These are phyloP conservation scores for Timema cristinae DNA, from an alignment of 2,888 invertebrate species.

Conservation along the genomic window DNA sequence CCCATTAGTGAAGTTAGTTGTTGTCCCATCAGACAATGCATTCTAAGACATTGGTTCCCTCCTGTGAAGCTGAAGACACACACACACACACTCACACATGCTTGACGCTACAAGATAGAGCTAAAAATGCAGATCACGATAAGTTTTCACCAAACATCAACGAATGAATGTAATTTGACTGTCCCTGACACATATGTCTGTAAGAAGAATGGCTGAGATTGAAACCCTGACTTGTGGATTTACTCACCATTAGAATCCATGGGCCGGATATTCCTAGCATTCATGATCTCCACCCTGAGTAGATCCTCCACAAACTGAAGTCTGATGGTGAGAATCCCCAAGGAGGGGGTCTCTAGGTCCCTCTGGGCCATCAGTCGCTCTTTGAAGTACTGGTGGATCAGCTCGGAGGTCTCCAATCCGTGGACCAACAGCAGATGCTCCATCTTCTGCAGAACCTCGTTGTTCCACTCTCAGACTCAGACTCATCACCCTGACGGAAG, in stretches of 20 bases:
- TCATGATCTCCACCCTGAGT: slow-evolving; percentile 80
- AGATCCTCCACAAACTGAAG: slow-evolving; percentile 66
- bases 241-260: slow-evolving; percentile 81
- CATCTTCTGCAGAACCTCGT: slow-evolving; percentile 44
- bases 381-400: slow-evolving; percentile 77
- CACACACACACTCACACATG: too few species aligned
- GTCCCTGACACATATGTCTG: too few species aligned
- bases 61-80: too few species aligned
- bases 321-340: slow-evolving; percentile 75
- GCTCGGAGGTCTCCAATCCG: slow-evolving; percentile 79
- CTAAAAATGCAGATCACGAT: too few species aligned
- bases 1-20: too few species aligned
- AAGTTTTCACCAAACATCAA: too few species aligned
- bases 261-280: slow-evolving; percentile 80
- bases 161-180: too few species aligned
- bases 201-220: too few species aligned
- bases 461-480: slow-evolving; percentile 32
- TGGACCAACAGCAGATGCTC: slow-evolving; percentile 74
- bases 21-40: too few species aligned
- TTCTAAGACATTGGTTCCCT: too few species aligned
- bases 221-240: background rate
- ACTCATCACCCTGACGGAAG: slow-evolving; percentile 66
- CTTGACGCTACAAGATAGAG: too few species aligned
- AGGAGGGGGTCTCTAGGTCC: slow-evolving; percentile 55
- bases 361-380: slow-evolving; percentile 64